These are phyloP conservation scores for Meteorus colon DNA, from an alignment of 2,888 invertebrate species.

Conservation along the genomic window DNA sequence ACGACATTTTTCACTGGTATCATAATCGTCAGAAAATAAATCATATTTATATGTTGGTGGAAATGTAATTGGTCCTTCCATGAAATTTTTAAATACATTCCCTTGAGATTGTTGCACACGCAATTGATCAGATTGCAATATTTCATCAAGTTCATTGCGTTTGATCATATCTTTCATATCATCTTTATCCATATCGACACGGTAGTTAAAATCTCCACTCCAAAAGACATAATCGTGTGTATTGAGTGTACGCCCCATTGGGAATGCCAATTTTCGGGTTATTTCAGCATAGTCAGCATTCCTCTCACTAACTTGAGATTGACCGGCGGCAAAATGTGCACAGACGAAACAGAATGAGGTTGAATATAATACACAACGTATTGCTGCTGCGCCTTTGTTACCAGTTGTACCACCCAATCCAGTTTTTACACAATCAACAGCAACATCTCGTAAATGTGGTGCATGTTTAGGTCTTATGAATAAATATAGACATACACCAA, in stretches of 20 bases:
- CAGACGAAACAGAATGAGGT: conserved; percentile 98
- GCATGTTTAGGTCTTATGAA: conserved; percentile 93
- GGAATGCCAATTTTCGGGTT: conserved; percentile 90
- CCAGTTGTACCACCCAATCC: conserved; percentile 97
- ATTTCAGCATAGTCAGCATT: conserved; percentile 98
- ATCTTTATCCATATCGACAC: conserved; percentile 96
- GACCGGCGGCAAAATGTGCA: conserved; percentile 99
- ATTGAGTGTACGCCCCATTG: conserved; percentile 92
- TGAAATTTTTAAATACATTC: conserved; percentile 92
- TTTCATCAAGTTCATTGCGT: conserved; percentile 82
- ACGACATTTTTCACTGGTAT: conserved; percentile 97
- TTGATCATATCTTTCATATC: conserved; percentile 90
- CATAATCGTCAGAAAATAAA: conserved; percentile 98
- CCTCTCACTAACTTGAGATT: conserved; percentile 94
- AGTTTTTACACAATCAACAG: conserved; percentile 97
- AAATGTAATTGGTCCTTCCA: conserved; percentile 93
- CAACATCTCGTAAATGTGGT: conserved; percentile 92
- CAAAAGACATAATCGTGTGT: conserved; percentile 99
- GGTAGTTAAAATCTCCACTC: conserved; percentile 99
- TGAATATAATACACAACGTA: conserved; percentile 92
- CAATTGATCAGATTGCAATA: conserved; percentile 92
- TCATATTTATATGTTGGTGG: conserved; percentile 99
- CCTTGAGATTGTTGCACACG: conserved; percentile 84
- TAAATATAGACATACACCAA: conserved; percentile 97
- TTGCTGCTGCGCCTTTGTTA: conserved; percentile 97